Evolutionary conservation across 2,113 vertebrate species (phyloP).

Genomic region (Cairina moschata): DNA sequence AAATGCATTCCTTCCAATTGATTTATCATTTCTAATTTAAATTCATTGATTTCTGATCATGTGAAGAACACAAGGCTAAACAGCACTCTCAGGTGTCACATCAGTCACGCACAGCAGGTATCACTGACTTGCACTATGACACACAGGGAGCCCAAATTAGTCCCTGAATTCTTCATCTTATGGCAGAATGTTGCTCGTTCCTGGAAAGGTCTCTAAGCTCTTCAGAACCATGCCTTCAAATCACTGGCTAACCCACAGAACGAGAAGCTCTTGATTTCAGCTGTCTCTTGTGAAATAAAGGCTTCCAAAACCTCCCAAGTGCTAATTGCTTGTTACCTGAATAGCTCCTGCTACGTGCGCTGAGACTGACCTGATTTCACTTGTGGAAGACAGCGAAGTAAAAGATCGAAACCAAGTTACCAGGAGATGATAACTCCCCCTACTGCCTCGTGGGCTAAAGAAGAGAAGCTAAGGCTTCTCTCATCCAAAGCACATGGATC

Average conservation of each 20-base stretch:
- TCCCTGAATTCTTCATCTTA: not conserved
- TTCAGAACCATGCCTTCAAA: not conserved
- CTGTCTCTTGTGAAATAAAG: not conserved
- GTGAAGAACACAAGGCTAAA: not conserved
- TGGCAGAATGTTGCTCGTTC: not conserved
- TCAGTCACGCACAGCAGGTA: not conserved
- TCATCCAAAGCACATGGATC: not conserved
- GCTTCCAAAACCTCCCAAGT: not conserved
- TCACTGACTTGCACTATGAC: not conserved
- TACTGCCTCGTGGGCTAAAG: not conserved
- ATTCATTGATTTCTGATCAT: not conserved
- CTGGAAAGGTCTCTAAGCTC: not conserved
- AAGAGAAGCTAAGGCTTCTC: not conserved
- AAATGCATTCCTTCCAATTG: not conserved
- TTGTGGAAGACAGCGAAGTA: not conserved
- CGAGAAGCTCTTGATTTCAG: slow-evolving; percentile 36
- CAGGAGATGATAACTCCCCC: not conserved
- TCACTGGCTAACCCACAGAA: not conserved
- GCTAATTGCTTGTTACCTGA: slow-evolving; percentile 6
- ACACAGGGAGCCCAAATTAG: not conserved
- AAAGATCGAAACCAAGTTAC: not conserved
- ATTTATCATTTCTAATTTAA: not conserved
- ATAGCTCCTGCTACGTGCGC: not conserved
- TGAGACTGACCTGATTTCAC: slow-evolving; percentile 34
- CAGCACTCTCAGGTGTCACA: not conserved